Conservation (phyloP, 2,888 invertebrate genomes). For the Acleris laterana region DNA sequence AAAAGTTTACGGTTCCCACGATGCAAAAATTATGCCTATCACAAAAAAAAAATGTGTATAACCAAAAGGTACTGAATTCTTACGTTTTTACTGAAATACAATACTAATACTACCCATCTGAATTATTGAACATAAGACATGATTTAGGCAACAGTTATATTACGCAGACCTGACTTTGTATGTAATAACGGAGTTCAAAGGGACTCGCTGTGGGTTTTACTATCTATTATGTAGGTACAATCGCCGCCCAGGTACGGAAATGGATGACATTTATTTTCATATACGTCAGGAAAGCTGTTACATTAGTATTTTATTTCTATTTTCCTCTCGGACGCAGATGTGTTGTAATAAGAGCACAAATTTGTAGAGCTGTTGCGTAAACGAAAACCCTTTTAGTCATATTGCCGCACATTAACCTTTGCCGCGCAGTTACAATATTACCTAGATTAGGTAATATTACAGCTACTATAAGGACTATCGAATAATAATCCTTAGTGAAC, state of each 20-base stretch:
- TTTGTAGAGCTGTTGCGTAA: neutral
- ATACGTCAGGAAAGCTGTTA: constrained; percentile 47
- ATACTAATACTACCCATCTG: too few relatives aligned
- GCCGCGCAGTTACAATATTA: too few relatives aligned
- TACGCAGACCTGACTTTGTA: constrained; percentile 1
- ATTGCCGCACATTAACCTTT: too few relatives aligned
- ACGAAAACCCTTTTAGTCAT: too few relatives aligned
- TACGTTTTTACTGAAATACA: too few relatives aligned
- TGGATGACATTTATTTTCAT: constrained; percentile 44
- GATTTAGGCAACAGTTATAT: constrained; percentile 1
- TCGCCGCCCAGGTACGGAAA: constrained; percentile 36
- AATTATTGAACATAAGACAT: constrained; percentile 2
- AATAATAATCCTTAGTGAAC: too few relatives aligned
- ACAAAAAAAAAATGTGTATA: too few relatives aligned
- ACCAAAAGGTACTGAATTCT: too few relatives aligned
- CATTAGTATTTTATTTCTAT: constrained; percentile 41
- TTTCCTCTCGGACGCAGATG: constrained; percentile 31
- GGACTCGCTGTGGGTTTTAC: constrained; percentile 24
- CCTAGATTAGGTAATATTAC: too few relatives aligned
- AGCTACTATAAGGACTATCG: too few relatives aligned
- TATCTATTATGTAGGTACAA: constrained; percentile 32
- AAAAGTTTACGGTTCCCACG: too few relatives aligned
- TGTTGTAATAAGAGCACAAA: constrained; percentile 16
- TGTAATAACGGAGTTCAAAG: constrained; percentile 12
- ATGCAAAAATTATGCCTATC: too few relatives aligned